Conservation (phyloP, 2,797 vertebrate genomes). For the Falco peregrinus region DNA sequence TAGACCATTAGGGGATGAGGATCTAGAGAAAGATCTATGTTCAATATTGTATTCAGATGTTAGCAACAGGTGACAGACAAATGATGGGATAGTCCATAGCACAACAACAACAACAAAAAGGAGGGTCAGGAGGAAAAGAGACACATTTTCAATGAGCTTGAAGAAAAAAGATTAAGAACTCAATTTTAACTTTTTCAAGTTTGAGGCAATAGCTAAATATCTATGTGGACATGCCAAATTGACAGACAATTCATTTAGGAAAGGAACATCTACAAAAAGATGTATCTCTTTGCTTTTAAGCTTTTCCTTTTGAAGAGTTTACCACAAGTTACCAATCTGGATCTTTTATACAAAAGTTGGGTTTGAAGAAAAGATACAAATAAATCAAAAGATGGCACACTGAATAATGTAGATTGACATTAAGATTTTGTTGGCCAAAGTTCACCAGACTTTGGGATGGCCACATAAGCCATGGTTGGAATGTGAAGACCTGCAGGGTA, state of each 20-base stretch:
- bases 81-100: rapidly evolving
- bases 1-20: rapidly evolving
- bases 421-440: background rate
- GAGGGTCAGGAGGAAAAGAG: too few relatives aligned
- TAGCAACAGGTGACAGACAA: background rate
- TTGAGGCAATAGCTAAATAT: background rate
- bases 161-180: background rate
- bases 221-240: background rate
- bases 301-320: background rate
- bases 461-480: background rate
- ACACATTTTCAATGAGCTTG: background rate
- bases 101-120: too few relatives aligned
- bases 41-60: background rate
- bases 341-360: background rate
- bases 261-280: background rate
- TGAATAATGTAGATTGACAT: background rate
- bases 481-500: background rate
- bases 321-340: background rate
- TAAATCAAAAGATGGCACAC: background rate
- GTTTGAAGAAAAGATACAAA: background rate
- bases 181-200: background rate
- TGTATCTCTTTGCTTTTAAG: background rate
- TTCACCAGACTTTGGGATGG: background rate
- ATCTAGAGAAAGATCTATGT: background rate
- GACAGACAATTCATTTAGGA: background rate